Conservation (phyloP, 2,888 invertebrate species). For the Tetragonula carbonaria region DNA sequence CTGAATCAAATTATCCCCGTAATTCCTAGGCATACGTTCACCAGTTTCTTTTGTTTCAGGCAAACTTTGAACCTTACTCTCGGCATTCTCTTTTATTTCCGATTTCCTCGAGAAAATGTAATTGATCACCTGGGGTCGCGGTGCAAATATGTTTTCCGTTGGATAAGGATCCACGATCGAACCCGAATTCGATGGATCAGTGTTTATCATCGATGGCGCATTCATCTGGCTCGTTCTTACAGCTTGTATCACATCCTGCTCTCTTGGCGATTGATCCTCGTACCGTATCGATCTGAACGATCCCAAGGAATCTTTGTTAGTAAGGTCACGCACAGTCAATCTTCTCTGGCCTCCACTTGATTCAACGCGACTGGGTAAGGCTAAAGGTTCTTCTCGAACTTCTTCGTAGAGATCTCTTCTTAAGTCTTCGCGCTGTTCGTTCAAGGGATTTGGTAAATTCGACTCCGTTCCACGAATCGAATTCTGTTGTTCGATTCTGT, state of each 20-base stretch:
- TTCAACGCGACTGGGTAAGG: neutral
- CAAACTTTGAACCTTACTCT: neutral
- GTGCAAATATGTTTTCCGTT: conserved; percentile 73
- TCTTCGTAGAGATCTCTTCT: conserved; percentile 43
- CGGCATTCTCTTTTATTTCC: neutral
- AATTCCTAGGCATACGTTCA: conserved; percentile 49
- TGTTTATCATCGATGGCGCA: neutral
- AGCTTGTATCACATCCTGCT: neutral
- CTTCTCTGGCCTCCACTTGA: conserved; percentile 9
- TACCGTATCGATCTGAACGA: conserved; percentile 3
- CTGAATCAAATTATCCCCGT: conserved; percentile 62
- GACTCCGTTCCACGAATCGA: neutral
- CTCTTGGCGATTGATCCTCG: neutral
- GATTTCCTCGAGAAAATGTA: conserved; percentile 67
- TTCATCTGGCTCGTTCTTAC: neutral
- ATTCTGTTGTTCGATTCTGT: neutral
- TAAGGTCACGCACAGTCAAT: conserved; percentile 21
- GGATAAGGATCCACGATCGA: conserved; percentile 26
- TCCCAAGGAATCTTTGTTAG: neutral
- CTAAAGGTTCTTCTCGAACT: conserved; percentile 1
- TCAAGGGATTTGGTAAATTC: neutral
- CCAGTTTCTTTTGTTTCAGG: conserved; percentile 32
- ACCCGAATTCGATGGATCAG: neutral
- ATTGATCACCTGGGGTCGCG: conserved; percentile 75
- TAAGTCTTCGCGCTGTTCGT: neutral